Percentiles rank a stretch among this genome's conserved stretches.
These are phyloP conservation scores for Drosophila trichaetosa DNA, from an alignment of 2,888 invertebrate species.

Conservation along the genomic window DNA sequence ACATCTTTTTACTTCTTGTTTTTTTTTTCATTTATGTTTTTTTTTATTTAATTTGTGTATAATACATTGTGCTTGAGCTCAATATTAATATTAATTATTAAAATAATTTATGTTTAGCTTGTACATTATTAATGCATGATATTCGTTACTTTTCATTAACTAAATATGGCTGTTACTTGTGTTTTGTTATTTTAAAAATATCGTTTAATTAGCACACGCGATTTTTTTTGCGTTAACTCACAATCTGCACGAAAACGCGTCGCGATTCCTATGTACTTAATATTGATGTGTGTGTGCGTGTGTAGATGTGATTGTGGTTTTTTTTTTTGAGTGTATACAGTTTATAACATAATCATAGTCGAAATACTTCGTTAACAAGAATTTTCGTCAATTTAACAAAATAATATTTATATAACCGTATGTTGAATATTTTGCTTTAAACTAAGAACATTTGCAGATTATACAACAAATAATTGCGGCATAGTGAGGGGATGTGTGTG, in stretches of 20 bases:
- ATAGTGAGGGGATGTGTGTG: constrained; percentile 33
- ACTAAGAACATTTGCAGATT: constrained; percentile 36
- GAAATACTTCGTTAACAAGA: constrained; percentile 74
- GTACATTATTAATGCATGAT: constrained; percentile 74
- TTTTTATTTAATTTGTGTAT: constrained; percentile 50
- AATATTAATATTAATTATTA: constrained; percentile 56
- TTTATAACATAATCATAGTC: constrained; percentile 58
- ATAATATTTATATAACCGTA: constrained; percentile 36
- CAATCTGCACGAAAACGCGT: constrained; percentile 21
- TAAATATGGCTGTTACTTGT: constrained; percentile 76
- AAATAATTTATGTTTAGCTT: constrained; percentile 66
- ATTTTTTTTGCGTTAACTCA: constrained; percentile 22
- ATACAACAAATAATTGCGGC: constrained; percentile 41
- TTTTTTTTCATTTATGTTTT: constrained; percentile 2
- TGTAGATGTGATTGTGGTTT: neutral
- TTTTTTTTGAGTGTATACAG: constrained; percentile 14
- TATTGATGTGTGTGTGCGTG: constrained; percentile 26
- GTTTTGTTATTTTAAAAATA: constrained; percentile 17
- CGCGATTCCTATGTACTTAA: constrained; percentile 32
- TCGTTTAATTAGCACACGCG: constrained; percentile 15
- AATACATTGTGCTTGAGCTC: constrained; percentile 67
- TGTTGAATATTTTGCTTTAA: constrained; percentile 28
- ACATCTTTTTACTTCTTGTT: constrained; percentile 7
- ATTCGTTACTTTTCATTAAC: constrained; percentile 68
- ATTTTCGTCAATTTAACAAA: constrained; percentile 72